Evolutionary conservation across 2,888 invertebrate genomes (phyloP), one percentile per base, ranked within the genome.

Genomic region (Aleiodes leptofemur): DNA sequence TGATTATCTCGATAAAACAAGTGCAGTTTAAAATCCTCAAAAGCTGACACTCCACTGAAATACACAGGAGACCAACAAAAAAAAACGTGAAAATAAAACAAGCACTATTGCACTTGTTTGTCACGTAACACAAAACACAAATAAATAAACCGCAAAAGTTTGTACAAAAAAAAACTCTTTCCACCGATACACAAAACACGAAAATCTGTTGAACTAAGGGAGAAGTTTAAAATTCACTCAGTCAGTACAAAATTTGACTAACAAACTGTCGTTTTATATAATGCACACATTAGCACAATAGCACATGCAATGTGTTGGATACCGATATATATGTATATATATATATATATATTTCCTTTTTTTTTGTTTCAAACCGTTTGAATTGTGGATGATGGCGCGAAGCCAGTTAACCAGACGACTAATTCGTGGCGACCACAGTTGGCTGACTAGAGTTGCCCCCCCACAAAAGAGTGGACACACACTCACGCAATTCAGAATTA

Each of bases 321-420:
- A 43, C 4, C 3, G 11, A 11, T 8, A 43, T 43, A 0, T 9
- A 43, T 43, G 1, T 5, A 1, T 23, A 23, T 23, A 23, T 23
- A 23, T 23, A 23, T 23, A 23, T 1, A 2, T 23, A n/a, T n/a
- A n/a, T 23, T 1, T 23, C 2, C 23, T 2, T 9, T 43, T 3
- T 9, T 11, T 43, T 43, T 43, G 6, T 34, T 43, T 43, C 9
- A 43, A 9, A 50, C 51, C 4, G 51, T 56, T 64, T 74, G 76
- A 70, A 69, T 68, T 59, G 50, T 59, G 50, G 73, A 68, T 57
- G 81, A 82, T 79, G 81, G 82, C 84, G 82, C 84, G 81, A 82
- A 83, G 81, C 84, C 84, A 83, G 82, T 84, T 85, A 86, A 85
- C 85, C 83, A 86, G 85, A 83, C 86, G 87, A 86, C 88, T 88